These are phyloP conservation scores for Monodelphis domestica DNA, from an alignment of 2,797 vertebrate genomes.

Conservation along the genomic window DNA sequence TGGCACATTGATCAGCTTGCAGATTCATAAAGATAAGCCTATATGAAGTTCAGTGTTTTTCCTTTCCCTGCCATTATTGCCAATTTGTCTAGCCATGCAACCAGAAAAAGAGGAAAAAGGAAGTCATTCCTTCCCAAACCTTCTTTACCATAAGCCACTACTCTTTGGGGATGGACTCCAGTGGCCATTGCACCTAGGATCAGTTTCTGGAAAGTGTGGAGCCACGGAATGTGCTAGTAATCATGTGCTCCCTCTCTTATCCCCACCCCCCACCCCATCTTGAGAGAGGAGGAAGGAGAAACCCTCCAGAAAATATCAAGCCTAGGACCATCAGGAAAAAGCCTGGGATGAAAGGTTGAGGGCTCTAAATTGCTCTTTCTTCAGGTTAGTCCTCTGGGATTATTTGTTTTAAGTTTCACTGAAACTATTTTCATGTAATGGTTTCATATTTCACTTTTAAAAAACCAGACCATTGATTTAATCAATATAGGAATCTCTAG, in stretches of 20 bases:
- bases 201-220: neutral
- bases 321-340: slow-evolving; percentile 54
- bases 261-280: slow-evolving; percentile 44
- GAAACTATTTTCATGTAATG: slow-evolving; percentile 72
- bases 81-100: neutral
- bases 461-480: neutral
- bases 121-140: neutral
- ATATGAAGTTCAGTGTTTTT: neutral
- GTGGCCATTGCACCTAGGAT: slow-evolving; percentile 42
- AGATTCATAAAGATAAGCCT: neutral
- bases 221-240: neutral
- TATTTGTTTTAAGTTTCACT: slow-evolving; percentile 69
- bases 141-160: neutral
- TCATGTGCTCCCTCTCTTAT: slow-evolving; percentile 53
- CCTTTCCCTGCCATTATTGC: neutral
- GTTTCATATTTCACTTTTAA: slow-evolving; percentile 54
- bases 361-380: slow-evolving; percentile 57
- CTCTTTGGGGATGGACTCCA: neutral
- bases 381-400: slow-evolving; percentile 2
- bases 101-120: slow-evolving; percentile 17
- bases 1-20: neutral
- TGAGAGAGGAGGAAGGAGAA: slow-evolving; percentile 14
- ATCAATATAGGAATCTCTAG: neutral
- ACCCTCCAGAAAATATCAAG: slow-evolving; percentile 44
- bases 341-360: slow-evolving; percentile 12